Evolutionary conservation across 2,113 vertebrate species (phyloP).

Genomic region (Bos taurus): ARS-UCD2.0 NC_037348.1:14175501-14176000

Average conservation of each 20-base stretch:
- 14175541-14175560: neutral
- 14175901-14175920: neutral
- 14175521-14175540: neutral
- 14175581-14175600: neutral
- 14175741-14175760: neutral
- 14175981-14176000: neutral
- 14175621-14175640: neutral
- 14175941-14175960: neutral
- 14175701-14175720: neutral
- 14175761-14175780: neutral
- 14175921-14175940: neutral
- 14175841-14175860: too few relatives aligned
- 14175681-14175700: neutral
- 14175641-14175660: neutral
- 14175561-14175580: neutral
- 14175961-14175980: neutral
- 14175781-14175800: neutral
- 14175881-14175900: neutral
- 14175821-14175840: neutral
- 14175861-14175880: neutral
- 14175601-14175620: neutral
- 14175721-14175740: neutral
- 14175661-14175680: neutral
- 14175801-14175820: neutral
- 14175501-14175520: neutral